Percentiles rank a stretch among this genome's conserved stretches.
phyloP scores from a whole-genome alignment of 1,140 invertebrate genomes.

The Drosophila novamexicana region DNA sequence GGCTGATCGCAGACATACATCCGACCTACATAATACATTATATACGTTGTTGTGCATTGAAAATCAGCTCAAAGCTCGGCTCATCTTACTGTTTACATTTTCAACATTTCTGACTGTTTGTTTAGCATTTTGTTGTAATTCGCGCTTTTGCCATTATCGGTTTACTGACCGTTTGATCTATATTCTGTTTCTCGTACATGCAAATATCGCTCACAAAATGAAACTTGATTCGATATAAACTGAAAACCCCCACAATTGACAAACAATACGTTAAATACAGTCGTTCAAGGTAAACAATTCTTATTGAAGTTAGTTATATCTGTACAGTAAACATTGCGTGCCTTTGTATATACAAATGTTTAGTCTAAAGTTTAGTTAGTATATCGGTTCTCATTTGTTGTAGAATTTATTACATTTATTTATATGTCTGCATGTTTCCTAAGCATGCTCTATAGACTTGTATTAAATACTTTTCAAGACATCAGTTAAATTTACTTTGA shows the following conservation, averaged over 20 bases:
- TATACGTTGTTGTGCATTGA: constrained; percentile 23
- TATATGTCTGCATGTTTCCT: constrained; percentile 6
- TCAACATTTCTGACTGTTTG: constrained; percentile 35
- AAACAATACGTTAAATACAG: constrained; percentile 33
- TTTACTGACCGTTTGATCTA: constrained; percentile 62
- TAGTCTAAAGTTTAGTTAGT: neutral
- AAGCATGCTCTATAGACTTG: neutral
- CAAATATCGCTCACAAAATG: constrained; percentile 42
- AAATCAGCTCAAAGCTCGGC: constrained; percentile 24
- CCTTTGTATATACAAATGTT: neutral
- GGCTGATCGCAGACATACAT: constrained; percentile 34
- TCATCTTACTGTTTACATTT: constrained; percentile 32
- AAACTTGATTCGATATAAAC: constrained; percentile 10
- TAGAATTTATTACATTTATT: neutral
- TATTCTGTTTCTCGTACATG: constrained; percentile 71
- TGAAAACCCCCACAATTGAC: constrained; percentile 23
- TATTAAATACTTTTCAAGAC: neutral
- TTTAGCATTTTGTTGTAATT: constrained; percentile 31
- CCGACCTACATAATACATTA: constrained; percentile 20
- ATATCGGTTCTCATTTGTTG: neutral
- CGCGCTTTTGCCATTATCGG: constrained; percentile 16
- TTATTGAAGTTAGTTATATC: constrained; percentile 2
- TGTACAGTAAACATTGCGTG: neutral
- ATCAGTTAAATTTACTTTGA: neutral
- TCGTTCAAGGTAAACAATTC: constrained; percentile 75